Evolutionary conservation across 2,888 invertebrate genomes (phyloP), one percentile per base, ranked within the genome.

Genomic region (Lomographa bimaculata): DNA sequence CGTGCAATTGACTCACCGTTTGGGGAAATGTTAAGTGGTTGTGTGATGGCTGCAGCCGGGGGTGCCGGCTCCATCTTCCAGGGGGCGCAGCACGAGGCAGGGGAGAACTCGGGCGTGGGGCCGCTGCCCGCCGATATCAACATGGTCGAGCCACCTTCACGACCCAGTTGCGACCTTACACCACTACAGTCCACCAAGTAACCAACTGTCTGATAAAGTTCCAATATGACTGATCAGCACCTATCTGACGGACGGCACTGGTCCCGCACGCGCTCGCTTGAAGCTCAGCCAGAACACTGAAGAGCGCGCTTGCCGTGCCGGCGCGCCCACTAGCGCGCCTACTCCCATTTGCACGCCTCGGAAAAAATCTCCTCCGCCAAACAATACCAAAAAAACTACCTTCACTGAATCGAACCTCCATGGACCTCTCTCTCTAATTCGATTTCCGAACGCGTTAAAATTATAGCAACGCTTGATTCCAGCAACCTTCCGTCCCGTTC

Each of bases 21-120:
- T 30, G 91, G 93, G 62, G 92, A 94, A 76, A 91, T 90, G 64
- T 90, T 92, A 59, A 90, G 90, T 46, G 83, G 79, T 52, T 87
- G 89, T 5, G 83, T 59, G 64, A 86, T 74, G 62, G 81, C 69
- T 46, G 87, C 91, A 28, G 83, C 91, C 56, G 89, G 91, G 54
- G 82, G 91, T 71, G 70, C 91, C 64, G 90, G 91, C 72, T 90
- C 93, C 92, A 92, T 92, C 90, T 89, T 92, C 92, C 92, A 92
- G 84, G 89, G 74, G 64, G 90, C 80, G 90, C 91, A 81, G 90
- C 91, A 81, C 81, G 91, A 80, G 69, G 89, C 80, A 76, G 91
- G 82, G 79, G 89, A 90, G 67, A 87, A 90, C 72, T 90, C 90
- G 73, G 90, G 79, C 79, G 90, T 89, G 74, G 90, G 86, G 80